Evolutionary conservation across 2,888 invertebrate genomes (phyloP).

Genomic region (Cristatella mucedo): DNA sequence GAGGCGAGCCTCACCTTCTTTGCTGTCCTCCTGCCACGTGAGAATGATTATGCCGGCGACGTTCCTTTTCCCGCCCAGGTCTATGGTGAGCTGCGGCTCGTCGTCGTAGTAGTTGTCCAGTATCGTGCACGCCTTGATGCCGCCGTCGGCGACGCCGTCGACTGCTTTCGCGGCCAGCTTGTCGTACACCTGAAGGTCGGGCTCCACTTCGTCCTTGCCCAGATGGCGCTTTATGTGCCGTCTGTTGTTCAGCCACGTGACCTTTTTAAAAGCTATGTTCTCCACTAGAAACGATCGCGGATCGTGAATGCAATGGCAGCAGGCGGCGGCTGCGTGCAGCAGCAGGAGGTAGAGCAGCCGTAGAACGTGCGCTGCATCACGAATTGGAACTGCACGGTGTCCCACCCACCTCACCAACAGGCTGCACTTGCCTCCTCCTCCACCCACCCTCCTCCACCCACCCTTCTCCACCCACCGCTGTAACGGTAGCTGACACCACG

Average conservation of each 20-base stretch:
- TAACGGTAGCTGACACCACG: too few relatives aligned
- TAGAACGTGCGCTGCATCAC: too few relatives aligned
- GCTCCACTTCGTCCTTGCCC: background rate
- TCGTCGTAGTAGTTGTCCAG: conserved; percentile 43
- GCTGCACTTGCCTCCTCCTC: too few relatives aligned
- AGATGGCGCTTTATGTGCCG: conserved; percentile 25
- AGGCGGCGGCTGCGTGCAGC: too few relatives aligned
- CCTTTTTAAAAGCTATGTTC: conserved; percentile 42
- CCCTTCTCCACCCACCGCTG: too few relatives aligned
- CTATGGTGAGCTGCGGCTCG: conserved; percentile 29
- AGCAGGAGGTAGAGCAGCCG: too few relatives aligned
- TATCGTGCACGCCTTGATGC: conserved; percentile 40
- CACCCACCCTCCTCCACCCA: too few relatives aligned
- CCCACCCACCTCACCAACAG: too few relatives aligned
- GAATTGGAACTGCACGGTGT: too few relatives aligned
- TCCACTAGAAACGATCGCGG: conserved; percentile 34
- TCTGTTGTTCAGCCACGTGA: conserved; percentile 43
- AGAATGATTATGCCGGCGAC: conserved; percentile 41
- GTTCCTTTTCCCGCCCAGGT: conserved; percentile 36
- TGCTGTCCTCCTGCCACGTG: conserved; percentile 41
- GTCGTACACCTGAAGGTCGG: background rate
- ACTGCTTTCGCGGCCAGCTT: conserved; percentile 28
- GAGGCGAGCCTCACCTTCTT: conserved; percentile 6
- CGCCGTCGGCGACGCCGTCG: conserved; percentile 39
- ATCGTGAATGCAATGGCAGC: too few relatives aligned